Base-by-base conservation (phyloP, 2,888 invertebrate genomes). In the Diabrotica balteata region DNA sequence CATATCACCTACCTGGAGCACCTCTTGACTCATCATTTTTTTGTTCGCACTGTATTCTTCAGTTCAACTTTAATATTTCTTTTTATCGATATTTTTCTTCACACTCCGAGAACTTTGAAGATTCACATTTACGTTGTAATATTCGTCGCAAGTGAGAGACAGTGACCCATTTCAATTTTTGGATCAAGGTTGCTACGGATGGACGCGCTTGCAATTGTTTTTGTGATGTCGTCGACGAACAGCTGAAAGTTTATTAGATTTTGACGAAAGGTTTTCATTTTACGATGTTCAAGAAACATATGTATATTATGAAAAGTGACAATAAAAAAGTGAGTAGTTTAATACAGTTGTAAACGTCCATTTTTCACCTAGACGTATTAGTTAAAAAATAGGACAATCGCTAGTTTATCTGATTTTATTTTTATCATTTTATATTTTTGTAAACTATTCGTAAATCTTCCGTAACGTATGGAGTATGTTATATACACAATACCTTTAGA, bases 1-100 rank as follows among this genome's bases (percentile, higher is more conserved):
- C 43, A 44, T n/a, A 7, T 7, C 17, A 67, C 67, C 53, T 53
- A 65, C 67, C 68, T 66, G 68, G n/a, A 72, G 67, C 32, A 72
- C 79, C 74, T 82, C 81, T 75, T 80, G 78, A 71, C 79, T 81
- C 79, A 81, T 82, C 78, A 78, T 80, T 53, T 69, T 74, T 63
- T 58, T 5, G 32, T 32, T 32, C 32, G 32, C 32, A 32, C 32
- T 32, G 32, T 32, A 32, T 32, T 32, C 32, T 32, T 32, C 32
- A 32, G 3, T 32, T 5, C 32, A 32, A 32, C 32, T 32, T 32
- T 4, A 32, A 32, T 43, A 4, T 7, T 8, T 57, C 45, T 17
- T 57, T 55, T 55, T 7, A 43, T 44, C 11, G 2, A 1, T 43
- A n/a, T 47, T 44, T 55, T 55, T 44, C 11, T 42, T 43, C 42